These are phyloP conservation scores for Drosophila pallidifrons DNA, from an alignment of 1,140 invertebrate genomes.

Conservation along the genomic window DNA sequence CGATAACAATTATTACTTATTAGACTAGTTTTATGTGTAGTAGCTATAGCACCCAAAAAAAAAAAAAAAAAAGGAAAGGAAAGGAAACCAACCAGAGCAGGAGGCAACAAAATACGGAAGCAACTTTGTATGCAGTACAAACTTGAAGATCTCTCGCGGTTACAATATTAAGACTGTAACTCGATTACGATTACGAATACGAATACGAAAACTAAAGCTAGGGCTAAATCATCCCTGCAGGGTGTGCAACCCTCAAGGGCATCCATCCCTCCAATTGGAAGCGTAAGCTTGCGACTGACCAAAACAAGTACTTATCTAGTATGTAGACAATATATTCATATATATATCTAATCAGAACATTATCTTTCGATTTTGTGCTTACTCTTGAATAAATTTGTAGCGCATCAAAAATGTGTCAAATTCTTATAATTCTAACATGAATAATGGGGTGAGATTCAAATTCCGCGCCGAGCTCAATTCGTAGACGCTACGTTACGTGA, in stretches of 20 bases:
- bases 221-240: background rate
- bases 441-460: too few species aligned
- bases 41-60: background rate
- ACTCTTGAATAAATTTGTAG: conserved; percentile 35
- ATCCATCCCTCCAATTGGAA: conserved; percentile 2
- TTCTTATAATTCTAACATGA: too few species aligned
- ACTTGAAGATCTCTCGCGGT: conserved; percentile 6
- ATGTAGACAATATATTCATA: background rate
- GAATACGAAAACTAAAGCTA: background rate
- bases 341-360: background rate
- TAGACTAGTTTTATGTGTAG: background rate
- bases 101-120: background rate
- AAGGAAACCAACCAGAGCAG: background rate
- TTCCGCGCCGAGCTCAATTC: too few species aligned
- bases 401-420: background rate
- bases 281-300: background rate
- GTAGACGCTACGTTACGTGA: too few species aligned
- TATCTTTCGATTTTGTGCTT: background rate
- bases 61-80: too few species aligned
- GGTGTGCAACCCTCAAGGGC: background rate
- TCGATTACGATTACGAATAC: background rate
- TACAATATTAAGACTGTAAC: background rate
- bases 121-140: conserved; percentile 24
- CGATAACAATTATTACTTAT: background rate
- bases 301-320: conserved; percentile 7